Conservation (phyloP, 1,140 invertebrate genomes). For the Myzus persicae region DNA sequence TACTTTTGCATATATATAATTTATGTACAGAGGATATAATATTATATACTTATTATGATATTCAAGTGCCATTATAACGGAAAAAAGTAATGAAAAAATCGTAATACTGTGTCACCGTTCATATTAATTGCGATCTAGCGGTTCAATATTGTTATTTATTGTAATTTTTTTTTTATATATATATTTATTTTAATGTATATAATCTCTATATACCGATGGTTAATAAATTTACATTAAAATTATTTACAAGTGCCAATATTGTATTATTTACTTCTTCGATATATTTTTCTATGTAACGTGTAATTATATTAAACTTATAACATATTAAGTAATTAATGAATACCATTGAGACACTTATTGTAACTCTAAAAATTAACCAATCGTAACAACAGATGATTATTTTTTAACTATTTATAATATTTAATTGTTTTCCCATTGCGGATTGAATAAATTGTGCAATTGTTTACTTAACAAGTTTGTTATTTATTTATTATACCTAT, state of each 20-base stretch:
- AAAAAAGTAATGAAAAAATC: slow-evolving; percentile 33
- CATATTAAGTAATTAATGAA: slow-evolving; percentile 7
- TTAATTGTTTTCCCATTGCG: slow-evolving; percentile 55
- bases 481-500: background rate
- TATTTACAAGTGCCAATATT: slow-evolving; percentile 58
- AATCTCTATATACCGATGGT: slow-evolving; percentile 38
- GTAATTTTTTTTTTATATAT: slow-evolving; percentile 36
- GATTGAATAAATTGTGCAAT: slow-evolving; percentile 58
- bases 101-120: slow-evolving; percentile 23
- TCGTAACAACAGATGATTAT: slow-evolving; percentile 57
- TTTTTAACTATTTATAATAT: slow-evolving; percentile 59
- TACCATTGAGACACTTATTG: slow-evolving; percentile 49
- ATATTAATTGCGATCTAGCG: background rate
- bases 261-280: slow-evolving; percentile 52
- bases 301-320: slow-evolving; percentile 51
- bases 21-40: background rate
- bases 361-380: slow-evolving; percentile 55
- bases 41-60: background rate
- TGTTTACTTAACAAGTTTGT: slow-evolving; percentile 43
- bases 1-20: background rate
- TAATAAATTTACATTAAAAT: slow-evolving; percentile 32
- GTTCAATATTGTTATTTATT: slow-evolving; percentile 45
- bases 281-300: slow-evolving; percentile 55
- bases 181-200: slow-evolving; percentile 45
- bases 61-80: slow-evolving; percentile 25